Percentiles rank a stretch among this genome's conserved stretches.
Evolutionary conservation across 30 jellyfish, hydroid and myxozoan genomes (phyloP).

Genomic region (Sanderia malayensis): DNA sequence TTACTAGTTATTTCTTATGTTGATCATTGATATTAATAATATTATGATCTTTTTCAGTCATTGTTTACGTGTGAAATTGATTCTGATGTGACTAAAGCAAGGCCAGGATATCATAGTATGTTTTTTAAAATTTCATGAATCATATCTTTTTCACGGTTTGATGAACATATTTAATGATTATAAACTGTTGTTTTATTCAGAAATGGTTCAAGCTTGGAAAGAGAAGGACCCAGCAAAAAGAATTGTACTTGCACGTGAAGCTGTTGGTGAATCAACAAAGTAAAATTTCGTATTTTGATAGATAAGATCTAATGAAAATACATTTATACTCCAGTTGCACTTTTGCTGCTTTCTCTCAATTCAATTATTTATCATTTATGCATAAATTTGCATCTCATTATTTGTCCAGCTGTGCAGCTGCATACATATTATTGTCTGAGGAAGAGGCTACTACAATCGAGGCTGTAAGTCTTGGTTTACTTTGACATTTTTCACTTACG

Average conservation of each 20-base stretch:
- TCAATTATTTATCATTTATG: background rate
- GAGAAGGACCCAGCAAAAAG: slow-evolving; percentile 80
- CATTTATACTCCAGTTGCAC: too few species aligned
- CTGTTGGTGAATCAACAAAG: slow-evolving; percentile 72
- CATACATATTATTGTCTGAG: slow-evolving; percentile 83
- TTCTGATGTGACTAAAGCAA: slow-evolving; percentile 70
- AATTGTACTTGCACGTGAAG: slow-evolving; percentile 84
- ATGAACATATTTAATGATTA: too few species aligned
- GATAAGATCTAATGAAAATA: too few species aligned
- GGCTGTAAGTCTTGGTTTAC: slow-evolving; percentile 54
- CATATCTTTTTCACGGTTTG: too few species aligned
- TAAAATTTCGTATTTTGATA: too few species aligned
- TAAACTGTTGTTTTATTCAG: slow-evolving; percentile 28
- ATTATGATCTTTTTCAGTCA: slow-evolving; percentile 64
- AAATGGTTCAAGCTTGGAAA: slow-evolving; percentile 96
- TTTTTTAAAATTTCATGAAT: too few species aligned
- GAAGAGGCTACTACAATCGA: slow-evolving; percentile 97
- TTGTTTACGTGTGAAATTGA: slow-evolving; percentile 86
- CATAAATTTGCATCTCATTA: background rate
- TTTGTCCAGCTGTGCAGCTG: slow-evolving; percentile 88
- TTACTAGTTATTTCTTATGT: background rate
- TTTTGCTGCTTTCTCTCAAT: background rate
- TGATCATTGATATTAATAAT: too few species aligned
- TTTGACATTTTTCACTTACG: background rate
- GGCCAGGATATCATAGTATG: slow-evolving; percentile 95